Evolutionary conservation across 1,140 invertebrate genomes (phyloP).

Genomic region (Sarcophaga peregrina): DNA sequence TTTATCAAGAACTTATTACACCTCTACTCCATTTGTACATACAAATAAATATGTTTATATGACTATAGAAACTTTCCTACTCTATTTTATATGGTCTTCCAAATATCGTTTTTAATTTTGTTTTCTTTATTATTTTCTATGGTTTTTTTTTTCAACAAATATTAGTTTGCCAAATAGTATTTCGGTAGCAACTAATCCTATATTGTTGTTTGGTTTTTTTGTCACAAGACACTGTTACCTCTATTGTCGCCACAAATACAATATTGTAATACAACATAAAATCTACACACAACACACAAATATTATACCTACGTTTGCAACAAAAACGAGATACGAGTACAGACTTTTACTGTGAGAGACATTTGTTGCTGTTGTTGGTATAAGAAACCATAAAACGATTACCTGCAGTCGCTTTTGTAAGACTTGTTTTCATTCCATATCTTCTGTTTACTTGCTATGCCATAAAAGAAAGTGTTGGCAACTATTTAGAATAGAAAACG

Average conservation of each 20-base stretch:
- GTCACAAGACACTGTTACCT: background rate
- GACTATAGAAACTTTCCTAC: background rate
- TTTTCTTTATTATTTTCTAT: too few relatives aligned
- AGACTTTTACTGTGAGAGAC: too few relatives aligned
- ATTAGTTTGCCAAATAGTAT: too few relatives aligned
- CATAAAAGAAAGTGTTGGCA: background rate
- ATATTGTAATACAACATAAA: background rate
- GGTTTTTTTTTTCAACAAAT: too few relatives aligned
- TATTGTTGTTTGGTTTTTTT: background rate
- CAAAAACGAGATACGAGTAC: too few relatives aligned
- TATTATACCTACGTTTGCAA: background rate
- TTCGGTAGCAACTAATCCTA: too few relatives aligned
- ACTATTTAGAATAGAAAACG: too few relatives aligned
- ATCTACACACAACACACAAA: background rate
- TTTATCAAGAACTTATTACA: too few relatives aligned
- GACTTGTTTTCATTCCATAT: background rate
- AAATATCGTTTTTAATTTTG: background rate
- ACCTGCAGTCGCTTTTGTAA: background rate
- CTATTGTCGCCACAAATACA: background rate
- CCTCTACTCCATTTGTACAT: too few relatives aligned
- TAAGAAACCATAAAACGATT: conserved; percentile 1
- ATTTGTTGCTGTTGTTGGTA: background rate
- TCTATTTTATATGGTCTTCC: background rate
- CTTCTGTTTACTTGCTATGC: background rate
- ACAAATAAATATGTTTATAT: too few relatives aligned